phyloP scores from a whole-genome alignment of 2,888 invertebrate species.

The Catotricha subobsoleta region DNA sequence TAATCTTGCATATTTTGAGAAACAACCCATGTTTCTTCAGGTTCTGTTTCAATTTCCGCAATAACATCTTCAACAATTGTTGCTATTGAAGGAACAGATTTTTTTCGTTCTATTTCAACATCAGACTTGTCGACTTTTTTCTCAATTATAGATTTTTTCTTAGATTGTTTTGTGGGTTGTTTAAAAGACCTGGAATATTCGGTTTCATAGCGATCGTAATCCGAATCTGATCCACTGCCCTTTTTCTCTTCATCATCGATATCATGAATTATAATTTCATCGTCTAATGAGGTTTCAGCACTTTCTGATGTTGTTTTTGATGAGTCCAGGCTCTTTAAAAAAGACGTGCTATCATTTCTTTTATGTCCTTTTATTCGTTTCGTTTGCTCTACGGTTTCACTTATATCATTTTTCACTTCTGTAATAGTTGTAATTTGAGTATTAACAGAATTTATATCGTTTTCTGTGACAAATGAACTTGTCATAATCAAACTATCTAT shows the following conservation, averaged over 20 bases:
- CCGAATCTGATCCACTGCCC: constrained; percentile 31
- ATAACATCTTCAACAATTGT: constrained; percentile 27
- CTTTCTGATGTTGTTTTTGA: constrained; percentile 23
- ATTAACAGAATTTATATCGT: constrained; percentile 10
- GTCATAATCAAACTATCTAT: constrained; percentile 16
- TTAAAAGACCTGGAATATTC: constrained; percentile 31
- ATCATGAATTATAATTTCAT: constrained; percentile 22
- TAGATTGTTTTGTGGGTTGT: constrained; percentile 21
- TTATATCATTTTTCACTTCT: constrained; percentile 15
- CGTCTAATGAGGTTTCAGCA: constrained; percentile 20
- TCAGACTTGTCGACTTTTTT: constrained; percentile 14
- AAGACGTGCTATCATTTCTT: constrained; percentile 35
- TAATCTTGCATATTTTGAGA: constrained; percentile 29
- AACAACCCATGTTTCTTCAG: constrained; percentile 13
- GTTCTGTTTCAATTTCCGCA: constrained; percentile 21
- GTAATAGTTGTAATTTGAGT: constrained; percentile 16
- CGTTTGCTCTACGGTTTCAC: constrained; percentile 12
- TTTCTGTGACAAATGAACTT: constrained; percentile 17
- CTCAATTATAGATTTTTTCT: constrained; percentile 3
- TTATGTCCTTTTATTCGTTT: constrained; percentile 34
- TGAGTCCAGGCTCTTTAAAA: constrained; percentile 17
- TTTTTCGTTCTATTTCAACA: constrained; percentile 14
- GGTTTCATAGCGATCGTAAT: constrained; percentile 32
- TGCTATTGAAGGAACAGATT: constrained; percentile 24
- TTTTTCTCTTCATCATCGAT: constrained; percentile 20